Evolutionary conservation across 2,888 invertebrate species (phyloP).

Genomic region (Orthonevra nobilis): DNA sequence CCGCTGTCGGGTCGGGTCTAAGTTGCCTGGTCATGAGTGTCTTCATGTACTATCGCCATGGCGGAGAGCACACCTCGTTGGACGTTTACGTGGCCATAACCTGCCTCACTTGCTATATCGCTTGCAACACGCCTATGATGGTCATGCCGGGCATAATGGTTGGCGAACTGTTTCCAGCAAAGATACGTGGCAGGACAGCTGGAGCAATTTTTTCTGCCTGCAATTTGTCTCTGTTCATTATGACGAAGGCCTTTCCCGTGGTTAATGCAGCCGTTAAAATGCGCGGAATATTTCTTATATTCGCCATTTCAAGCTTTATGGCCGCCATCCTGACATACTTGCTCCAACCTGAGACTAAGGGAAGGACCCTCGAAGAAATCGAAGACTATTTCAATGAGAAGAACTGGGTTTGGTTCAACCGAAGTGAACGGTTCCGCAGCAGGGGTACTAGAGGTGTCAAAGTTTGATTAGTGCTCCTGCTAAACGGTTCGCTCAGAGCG

Average conservation of each 20-base stretch:
- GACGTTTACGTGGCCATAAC: constrained; percentile 75
- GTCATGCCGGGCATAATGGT: constrained; percentile 88
- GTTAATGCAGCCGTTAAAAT: constrained; percentile 83
- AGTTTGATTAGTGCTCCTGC: constrained; percentile 3
- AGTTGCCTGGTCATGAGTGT: constrained; percentile 84
- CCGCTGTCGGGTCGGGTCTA: constrained; percentile 85
- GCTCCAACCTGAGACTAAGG: constrained; percentile 88
- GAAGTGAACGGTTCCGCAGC: constrained; percentile 63
- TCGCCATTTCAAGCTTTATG: constrained; percentile 84
- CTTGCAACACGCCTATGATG: constrained; percentile 88
- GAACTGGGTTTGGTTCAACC: constrained; percentile 83
- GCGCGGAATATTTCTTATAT: constrained; percentile 86
- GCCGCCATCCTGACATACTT: constrained; percentile 85
- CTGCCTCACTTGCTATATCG: constrained; percentile 86
- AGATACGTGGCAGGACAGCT: constrained; percentile 87
- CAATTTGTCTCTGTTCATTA: constrained; percentile 85
- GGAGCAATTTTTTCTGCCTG: constrained; percentile 87
- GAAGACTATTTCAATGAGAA: constrained; percentile 88
- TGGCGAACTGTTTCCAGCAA: constrained; percentile 87
- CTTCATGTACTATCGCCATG: constrained; percentile 80
- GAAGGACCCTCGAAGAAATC: constrained; percentile 86
- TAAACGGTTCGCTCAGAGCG: not conserved
- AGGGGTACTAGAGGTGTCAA: not conserved
- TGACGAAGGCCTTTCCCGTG: constrained; percentile 86
- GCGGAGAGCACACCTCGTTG: constrained; percentile 73